A percentile compares a stretch with the other conserved stretches of the same genome.
Conservation (phyloP, 2,113 vertebrate genomes). For the Apus apus region DNA sequence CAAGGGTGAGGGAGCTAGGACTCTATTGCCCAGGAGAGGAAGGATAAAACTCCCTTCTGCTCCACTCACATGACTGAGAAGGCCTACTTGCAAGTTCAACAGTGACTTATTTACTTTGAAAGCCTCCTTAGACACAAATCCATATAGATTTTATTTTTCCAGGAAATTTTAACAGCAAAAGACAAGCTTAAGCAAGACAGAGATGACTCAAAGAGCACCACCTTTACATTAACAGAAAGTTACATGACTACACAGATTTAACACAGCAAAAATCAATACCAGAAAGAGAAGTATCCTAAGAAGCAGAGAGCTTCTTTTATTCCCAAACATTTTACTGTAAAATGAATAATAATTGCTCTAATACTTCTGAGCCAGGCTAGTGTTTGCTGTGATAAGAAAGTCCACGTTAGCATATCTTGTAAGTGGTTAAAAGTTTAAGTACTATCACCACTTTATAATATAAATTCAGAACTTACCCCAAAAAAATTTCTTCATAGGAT, state of each 20-base stretch:
- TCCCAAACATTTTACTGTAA: background rate
- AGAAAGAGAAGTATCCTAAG: background rate
- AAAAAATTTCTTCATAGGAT: conserved; percentile 97
- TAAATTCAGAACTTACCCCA: conserved; percentile 83
- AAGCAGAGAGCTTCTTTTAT: background rate
- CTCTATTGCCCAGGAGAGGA: background rate
- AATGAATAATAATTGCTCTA: background rate
- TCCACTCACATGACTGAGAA: background rate
- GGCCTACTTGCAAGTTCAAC: background rate
- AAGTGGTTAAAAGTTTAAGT: background rate
- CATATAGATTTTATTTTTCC: background rate
- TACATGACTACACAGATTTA: background rate
- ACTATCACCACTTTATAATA: background rate
- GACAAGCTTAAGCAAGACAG: background rate
- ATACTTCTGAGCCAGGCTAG: background rate
- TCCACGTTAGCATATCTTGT: background rate
- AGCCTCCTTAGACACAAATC: background rate
- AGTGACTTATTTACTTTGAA: background rate
- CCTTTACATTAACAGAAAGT: background rate
- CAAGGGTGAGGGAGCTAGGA: background rate
- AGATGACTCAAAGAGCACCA: background rate
- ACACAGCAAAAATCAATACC: background rate
- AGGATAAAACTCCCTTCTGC: background rate
- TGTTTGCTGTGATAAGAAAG: background rate
- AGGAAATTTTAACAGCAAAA: background rate